A percentile compares a stretch with the other conserved stretches of the same genome.
phyloP scores from a whole-genome alignment of 2,888 invertebrate genomes.

The Eupithecia dodoneata region DNA sequence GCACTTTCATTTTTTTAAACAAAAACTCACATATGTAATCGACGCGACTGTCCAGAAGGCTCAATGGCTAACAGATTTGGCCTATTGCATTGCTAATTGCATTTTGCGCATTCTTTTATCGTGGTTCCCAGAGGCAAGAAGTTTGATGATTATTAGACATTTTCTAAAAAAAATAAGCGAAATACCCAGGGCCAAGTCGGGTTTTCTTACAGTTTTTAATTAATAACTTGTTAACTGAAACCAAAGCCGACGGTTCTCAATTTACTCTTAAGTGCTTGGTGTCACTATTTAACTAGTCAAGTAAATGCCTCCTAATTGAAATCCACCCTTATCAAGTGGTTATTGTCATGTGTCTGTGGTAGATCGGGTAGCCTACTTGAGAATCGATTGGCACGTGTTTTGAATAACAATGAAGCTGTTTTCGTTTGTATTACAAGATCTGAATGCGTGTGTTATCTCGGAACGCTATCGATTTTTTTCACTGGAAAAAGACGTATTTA shows the following conservation, averaged over 20 bases:
- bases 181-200: background rate
- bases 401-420: slow-evolving; percentile 17
- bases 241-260: background rate
- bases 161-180: background rate
- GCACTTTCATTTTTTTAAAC: too few species aligned
- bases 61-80: too few species aligned
- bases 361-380: slow-evolving; percentile 15
- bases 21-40: too few species aligned
- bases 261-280: background rate
- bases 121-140: too few species aligned
- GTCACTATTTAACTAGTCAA: slow-evolving; percentile 15
- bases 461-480: background rate
- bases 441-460: slow-evolving; percentile 1
- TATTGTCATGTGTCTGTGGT: slow-evolving; percentile 26
- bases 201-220: background rate
- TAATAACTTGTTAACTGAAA: background rate
- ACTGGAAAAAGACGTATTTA: background rate
- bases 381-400: slow-evolving; percentile 20
- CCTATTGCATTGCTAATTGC: too few species aligned
- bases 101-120: too few species aligned
- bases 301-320: slow-evolving; percentile 22
- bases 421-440: slow-evolving; percentile 9
- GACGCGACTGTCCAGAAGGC: too few species aligned
- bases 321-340: slow-evolving; percentile 30
- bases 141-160: background rate